Conservation (phyloP, 2,888 invertebrate species). For the Thelaira solivaga region DNA sequence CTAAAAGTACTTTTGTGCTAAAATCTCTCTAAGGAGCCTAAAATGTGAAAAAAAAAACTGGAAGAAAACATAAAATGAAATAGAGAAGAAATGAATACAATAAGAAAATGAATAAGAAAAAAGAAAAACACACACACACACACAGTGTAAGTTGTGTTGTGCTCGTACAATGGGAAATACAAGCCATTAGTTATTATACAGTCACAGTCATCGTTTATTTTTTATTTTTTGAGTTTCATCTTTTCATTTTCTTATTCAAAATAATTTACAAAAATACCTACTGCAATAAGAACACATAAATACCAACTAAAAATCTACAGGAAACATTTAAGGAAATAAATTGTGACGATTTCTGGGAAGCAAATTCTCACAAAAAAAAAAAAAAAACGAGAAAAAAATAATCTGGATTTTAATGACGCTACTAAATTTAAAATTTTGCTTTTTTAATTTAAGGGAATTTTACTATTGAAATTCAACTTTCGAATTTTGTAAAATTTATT, state of each 20-base stretch:
- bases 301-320: not conserved
- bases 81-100: not conserved
- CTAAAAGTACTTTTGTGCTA: constrained; percentile 27
- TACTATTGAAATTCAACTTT: too few relatives aligned
- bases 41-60: not conserved
- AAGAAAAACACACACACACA: too few relatives aligned
- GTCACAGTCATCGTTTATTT: constrained; percentile 25
- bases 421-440: too few relatives aligned
- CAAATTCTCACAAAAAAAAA: too few relatives aligned
- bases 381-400: not conserved
- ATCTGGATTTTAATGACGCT: not conserved
- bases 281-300: not conserved
- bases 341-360: constrained; percentile 8
- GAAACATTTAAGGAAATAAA: constrained; percentile 40
- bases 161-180: constrained; percentile 34
- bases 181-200: constrained; percentile 55
- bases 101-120: constrained; percentile 28
- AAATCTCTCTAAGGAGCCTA: constrained; percentile 20
- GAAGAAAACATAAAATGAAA: constrained; percentile 27
- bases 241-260: not conserved
- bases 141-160: too few relatives aligned
- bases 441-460: too few relatives aligned
- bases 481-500: too few relatives aligned
- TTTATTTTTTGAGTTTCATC: not conserved
- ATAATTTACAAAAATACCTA: not conserved